phyloP scores from a whole-genome alignment of 2,888 invertebrate species.

The Steinernema scapterisci region DNA sequence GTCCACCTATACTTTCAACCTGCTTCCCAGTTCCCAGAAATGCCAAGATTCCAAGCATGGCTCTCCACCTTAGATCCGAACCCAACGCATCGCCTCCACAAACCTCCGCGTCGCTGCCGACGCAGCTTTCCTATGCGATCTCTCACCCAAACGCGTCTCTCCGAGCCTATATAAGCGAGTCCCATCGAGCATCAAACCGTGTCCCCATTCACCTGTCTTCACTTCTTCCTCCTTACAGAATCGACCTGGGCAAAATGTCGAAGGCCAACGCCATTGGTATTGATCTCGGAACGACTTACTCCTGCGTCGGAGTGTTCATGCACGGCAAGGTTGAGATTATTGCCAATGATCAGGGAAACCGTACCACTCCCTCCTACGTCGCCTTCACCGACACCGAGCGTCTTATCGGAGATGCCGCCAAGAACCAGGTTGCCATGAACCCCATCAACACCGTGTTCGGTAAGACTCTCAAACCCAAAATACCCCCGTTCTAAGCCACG shows the following conservation, averaged over 20 bases:
- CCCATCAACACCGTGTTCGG: conserved; percentile 71
- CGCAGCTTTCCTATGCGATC: too few species aligned
- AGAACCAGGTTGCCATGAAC: conserved; percentile 72
- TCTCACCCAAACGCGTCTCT: too few species aligned
- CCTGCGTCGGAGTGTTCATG: conserved; percentile 49
- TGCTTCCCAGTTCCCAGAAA: too few species aligned
- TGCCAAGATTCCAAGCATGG: too few species aligned
- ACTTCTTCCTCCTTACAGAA: not conserved
- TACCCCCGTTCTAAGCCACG: too few species aligned
- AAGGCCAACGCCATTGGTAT: conserved; percentile 60
- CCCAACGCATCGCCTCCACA: not conserved
- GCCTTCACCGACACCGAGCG: conserved; percentile 71
- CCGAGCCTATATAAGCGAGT: too few species aligned
- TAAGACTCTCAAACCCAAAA: conserved; percentile 36
- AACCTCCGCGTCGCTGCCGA: not conserved
- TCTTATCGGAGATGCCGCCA: conserved; percentile 70
- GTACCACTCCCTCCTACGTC: conserved; percentile 71
- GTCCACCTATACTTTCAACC: too few species aligned
- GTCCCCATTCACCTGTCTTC: not conserved
- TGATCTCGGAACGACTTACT: conserved; percentile 68
- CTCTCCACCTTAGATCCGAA: too few species aligned
- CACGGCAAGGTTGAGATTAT: conserved; percentile 36
- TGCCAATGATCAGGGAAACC: conserved; percentile 63
- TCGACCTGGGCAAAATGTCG: conserved; percentile 12
- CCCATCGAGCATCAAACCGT: not conserved